phyloP scores from a whole-genome alignment of 2,888 invertebrate genomes.

The Eulithis testata region DNA sequence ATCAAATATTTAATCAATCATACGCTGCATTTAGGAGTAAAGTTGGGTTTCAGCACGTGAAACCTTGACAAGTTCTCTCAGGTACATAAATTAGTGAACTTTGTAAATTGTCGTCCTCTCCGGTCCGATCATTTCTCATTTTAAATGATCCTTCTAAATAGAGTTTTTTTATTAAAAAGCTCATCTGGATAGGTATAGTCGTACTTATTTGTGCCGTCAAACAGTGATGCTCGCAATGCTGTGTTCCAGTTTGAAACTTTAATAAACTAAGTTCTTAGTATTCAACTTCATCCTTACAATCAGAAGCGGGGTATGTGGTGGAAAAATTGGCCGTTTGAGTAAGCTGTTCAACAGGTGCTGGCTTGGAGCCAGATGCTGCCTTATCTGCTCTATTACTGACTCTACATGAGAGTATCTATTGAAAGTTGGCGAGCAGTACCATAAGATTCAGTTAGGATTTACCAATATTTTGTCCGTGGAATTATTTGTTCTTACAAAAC shows the following conservation, averaged over 20 bases:
- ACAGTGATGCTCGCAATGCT: no score
- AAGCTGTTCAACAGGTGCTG: conserved; percentile 70
- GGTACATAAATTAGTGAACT: no score
- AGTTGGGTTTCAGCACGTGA: no score
- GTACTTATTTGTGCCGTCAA: no score
- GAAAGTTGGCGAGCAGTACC: conserved; percentile 30
- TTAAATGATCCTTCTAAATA: no score
- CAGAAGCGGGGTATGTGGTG: conserved; percentile 24
- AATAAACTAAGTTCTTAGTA: neutral
- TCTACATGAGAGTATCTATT: conserved; percentile 39
- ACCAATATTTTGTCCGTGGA: conserved; percentile 1
- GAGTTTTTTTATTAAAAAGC: no score
- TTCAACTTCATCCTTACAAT: conserved; percentile 12
- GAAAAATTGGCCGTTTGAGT: conserved; percentile 48
- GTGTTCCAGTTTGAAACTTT: no score
- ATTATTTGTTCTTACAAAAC: no score
- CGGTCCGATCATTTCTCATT: no score
- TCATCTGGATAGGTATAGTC: no score
- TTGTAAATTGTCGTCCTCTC: no score
- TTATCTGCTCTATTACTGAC: conserved; percentile 54
- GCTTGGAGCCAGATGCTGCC: conserved; percentile 56
- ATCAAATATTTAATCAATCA: conserved; percentile 30
- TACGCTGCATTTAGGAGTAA: neutral
- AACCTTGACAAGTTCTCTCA: no score
- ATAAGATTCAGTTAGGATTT: conserved; percentile 16